phyloP scores from a whole-genome alignment of 2,888 invertebrate genomes.

The Pogonocherus hispidulus region DNA sequence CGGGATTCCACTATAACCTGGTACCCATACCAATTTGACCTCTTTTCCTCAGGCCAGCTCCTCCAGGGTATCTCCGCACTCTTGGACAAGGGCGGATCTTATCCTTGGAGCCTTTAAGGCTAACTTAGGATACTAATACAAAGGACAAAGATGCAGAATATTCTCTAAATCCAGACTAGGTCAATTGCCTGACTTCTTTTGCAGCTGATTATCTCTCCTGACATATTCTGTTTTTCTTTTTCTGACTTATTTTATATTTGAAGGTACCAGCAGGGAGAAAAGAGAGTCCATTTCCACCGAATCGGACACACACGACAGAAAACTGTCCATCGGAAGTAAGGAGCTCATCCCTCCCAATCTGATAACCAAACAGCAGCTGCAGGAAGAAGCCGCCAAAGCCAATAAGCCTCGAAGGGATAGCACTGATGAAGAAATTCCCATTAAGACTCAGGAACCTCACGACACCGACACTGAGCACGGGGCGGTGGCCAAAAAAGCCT shows the following conservation, averaged over 20 bases:
- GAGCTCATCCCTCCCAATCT: constrained; percentile 34
- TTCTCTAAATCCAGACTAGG: too few relatives aligned
- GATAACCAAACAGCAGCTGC: constrained; percentile 41
- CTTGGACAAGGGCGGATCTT: too few relatives aligned
- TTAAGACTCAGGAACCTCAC: constrained; percentile 10
- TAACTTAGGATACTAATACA: too few relatives aligned
- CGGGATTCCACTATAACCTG: too few relatives aligned
- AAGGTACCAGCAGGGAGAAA: constrained; percentile 29
- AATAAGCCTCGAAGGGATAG: constrained; percentile 12
- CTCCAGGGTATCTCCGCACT: too few relatives aligned
- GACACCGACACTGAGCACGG: constrained; percentile 3
- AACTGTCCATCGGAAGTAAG: constrained; percentile 36
- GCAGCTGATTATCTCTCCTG: too few relatives aligned
- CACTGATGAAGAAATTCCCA: constrained; percentile 11
- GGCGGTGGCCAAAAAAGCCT: neutral
- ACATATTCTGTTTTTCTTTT: too few relatives aligned
- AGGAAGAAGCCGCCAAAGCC: constrained; percentile 18
- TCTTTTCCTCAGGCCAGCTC: too few relatives aligned
- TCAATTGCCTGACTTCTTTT: too few relatives aligned
- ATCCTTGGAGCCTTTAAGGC: too few relatives aligned
- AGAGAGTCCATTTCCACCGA: constrained; percentile 25
- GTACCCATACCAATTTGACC: too few relatives aligned
- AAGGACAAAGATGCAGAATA: too few relatives aligned
- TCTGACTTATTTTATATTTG: neutral
- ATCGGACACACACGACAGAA: constrained; percentile 31